Evolutionary conservation across 2,113 vertebrate species (phyloP).

Genomic region (Opisthocomus hoazin): DNA sequence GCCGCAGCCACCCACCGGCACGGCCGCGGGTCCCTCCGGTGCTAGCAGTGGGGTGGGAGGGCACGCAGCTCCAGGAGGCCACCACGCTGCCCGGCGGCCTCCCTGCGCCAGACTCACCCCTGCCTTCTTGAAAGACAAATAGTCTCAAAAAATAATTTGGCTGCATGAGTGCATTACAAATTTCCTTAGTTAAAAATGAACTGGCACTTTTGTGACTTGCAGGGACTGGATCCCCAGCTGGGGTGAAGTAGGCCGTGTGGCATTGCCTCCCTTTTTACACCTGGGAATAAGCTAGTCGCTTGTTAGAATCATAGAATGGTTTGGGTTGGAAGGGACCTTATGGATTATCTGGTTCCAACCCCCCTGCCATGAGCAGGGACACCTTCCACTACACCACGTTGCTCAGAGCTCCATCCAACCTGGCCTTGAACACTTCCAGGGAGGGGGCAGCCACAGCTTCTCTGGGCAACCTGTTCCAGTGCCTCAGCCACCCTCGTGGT

Average conservation of each 20-base stretch:
- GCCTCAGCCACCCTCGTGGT: too few relatives aligned
- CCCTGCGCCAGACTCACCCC: background rate
- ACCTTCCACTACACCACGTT: too few relatives aligned
- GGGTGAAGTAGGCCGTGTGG: background rate
- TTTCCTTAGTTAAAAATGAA: conserved; percentile 34
- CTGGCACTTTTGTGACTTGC: background rate
- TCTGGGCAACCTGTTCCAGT: too few relatives aligned
- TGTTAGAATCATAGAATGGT: conserved; percentile 1
- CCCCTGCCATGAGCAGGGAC: too few relatives aligned
- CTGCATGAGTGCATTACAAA: background rate
- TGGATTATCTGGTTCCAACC: too few relatives aligned
- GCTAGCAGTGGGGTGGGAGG: background rate
- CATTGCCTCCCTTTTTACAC: background rate
- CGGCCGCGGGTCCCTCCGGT: background rate
- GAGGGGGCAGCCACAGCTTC: too few relatives aligned
- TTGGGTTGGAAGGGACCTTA: too few relatives aligned
- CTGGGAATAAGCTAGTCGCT: background rate
- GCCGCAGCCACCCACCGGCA: background rate
- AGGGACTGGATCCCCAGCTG: background rate
- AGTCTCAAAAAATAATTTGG: background rate
- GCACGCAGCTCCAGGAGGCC: background rate
- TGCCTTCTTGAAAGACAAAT: background rate
- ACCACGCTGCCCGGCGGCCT: background rate
- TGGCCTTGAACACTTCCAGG: too few relatives aligned
- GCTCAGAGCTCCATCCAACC: too few relatives aligned